Base-by-base conservation (phyloP, 2,888 invertebrate species). In the Prosopocoilus inquinatus region DNA sequence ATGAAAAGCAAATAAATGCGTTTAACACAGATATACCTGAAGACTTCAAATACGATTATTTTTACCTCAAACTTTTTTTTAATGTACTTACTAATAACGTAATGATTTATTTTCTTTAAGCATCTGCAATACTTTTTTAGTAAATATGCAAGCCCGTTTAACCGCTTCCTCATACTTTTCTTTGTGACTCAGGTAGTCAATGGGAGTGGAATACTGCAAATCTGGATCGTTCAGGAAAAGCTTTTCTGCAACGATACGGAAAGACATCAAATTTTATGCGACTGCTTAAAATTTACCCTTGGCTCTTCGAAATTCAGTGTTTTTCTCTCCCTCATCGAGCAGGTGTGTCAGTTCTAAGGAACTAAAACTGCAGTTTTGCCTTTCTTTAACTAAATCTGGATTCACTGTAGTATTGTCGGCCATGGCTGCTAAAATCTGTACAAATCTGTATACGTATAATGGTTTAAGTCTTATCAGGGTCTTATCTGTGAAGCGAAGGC, bases 281-380 rank as follows among this genome's bases (percentile, higher is more conserved):
- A 3, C 13, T 28, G 9, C 5, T 15, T 9, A 9, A 28, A 28
- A 28, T 28, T 28, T 28, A 28, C 20, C 20, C 3, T 28, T 28
- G 20, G 20, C 20, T 28, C 20, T 28, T 28, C 20, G 20, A 28
- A 3, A 1, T 4, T 28, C 20, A 4, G 20, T 28, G 7, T 28
- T 28, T 28, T 28, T 28, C 20, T 28, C 7, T 28, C 88, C 86
- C 4, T 93, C 93, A 77, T 91, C 90, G 63, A 92, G 80, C 62
- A 90, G 80, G 71, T 88, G 78, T 0, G 90, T 91, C 62, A 94
- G 79, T 77, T 94, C 94, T 53, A 79, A 75, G 1, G 84, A 77
- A 72, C 87, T 80, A 71, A 92, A 91, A n/a, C 85, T 84, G 66
- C 91, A 90, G 65, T 84, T 86, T 60, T 84, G 80, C 59, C 92